A percentile compares a stretch with the other conserved stretches of the same genome.
phyloP scores from a whole-genome alignment of 1,140 invertebrate genomes.

The Microvelia longipes region DNA sequence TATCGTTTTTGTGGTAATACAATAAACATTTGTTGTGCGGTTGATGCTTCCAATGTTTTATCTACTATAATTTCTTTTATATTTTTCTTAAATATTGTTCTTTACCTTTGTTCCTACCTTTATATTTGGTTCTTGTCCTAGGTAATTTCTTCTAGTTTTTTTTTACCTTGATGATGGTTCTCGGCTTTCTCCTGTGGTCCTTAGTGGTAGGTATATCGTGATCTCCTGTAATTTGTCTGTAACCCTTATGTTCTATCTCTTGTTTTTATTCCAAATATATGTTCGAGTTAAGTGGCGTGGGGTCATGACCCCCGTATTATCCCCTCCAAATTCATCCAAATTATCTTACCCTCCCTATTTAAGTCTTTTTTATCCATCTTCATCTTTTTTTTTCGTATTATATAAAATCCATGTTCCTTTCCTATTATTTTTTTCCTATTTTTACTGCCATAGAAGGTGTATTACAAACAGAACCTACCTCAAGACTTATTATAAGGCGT shows the following conservation, averaged over 20 bases:
- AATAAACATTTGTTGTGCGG: too few relatives aligned
- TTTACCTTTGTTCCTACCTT: too few relatives aligned
- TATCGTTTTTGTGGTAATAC: too few relatives aligned
- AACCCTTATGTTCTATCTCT: neutral
- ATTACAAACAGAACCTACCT: too few relatives aligned
- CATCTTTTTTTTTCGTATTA: neutral
- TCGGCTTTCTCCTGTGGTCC: neutral
- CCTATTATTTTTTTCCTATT: neutral
- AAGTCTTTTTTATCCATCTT: neutral
- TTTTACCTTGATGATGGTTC: too few relatives aligned
- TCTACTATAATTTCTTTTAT: too few relatives aligned
- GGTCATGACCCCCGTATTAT: neutral
- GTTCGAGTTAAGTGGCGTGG: neutral
- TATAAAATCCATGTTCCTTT: neutral
- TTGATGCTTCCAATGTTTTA: too few relatives aligned
- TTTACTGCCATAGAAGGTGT: too few relatives aligned
- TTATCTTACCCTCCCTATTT: neutral
- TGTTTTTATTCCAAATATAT: neutral
- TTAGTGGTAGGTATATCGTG: neutral
- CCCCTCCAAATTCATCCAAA: neutral
- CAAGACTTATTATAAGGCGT: too few relatives aligned
- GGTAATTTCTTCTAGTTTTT: too few relatives aligned
- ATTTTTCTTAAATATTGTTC: too few relatives aligned
- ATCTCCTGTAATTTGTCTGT: neutral
- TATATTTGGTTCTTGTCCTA: too few relatives aligned